These are phyloP conservation scores for Catonia carolina DNA, from an alignment of 2,888 invertebrate species.

Conservation along the genomic window DNA sequence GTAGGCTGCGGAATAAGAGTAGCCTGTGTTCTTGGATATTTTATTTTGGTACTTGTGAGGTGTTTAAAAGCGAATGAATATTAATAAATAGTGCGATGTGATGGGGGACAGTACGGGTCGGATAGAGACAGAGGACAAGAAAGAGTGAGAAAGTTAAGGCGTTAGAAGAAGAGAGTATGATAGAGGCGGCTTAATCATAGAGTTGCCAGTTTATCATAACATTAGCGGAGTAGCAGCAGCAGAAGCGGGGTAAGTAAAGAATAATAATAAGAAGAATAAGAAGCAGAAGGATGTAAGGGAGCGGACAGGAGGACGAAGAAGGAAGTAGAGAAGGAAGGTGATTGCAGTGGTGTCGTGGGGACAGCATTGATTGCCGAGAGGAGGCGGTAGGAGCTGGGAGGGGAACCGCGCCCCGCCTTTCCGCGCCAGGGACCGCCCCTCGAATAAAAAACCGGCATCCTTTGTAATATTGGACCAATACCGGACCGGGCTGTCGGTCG, in stretches of 20 bases:
- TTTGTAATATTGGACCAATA: constrained; percentile 8
- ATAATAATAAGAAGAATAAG: background rate
- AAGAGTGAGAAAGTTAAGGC: background rate
- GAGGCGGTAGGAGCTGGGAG: background rate
- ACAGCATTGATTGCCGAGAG: background rate
- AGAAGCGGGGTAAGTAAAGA: background rate
- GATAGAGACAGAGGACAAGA: background rate
- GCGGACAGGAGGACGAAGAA: background rate
- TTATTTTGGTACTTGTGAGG: no score
- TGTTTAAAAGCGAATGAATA: no score
- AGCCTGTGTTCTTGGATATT: no score
- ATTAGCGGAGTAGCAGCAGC: background rate
- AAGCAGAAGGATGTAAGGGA: constrained; percentile 4
- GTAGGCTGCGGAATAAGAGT: no score
- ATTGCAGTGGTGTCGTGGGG: background rate
- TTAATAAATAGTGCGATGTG: background rate
- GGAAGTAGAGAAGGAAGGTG: background rate
- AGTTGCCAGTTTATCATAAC: background rate
- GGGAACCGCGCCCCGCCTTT: constrained; percentile 7
- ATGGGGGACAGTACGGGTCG: background rate
- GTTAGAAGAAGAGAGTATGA: background rate
- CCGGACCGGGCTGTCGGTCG: constrained; percentile 2
- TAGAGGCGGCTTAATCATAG: constrained; percentile 2
- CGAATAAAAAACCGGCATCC: constrained; percentile 24
- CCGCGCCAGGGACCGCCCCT: constrained; percentile 18